A percentile compares a stretch with the other conserved stretches of the same genome.
Evolutionary conservation across 1,140 invertebrate genomes (phyloP).

Genomic region (Diabrotica virgifera): DNA sequence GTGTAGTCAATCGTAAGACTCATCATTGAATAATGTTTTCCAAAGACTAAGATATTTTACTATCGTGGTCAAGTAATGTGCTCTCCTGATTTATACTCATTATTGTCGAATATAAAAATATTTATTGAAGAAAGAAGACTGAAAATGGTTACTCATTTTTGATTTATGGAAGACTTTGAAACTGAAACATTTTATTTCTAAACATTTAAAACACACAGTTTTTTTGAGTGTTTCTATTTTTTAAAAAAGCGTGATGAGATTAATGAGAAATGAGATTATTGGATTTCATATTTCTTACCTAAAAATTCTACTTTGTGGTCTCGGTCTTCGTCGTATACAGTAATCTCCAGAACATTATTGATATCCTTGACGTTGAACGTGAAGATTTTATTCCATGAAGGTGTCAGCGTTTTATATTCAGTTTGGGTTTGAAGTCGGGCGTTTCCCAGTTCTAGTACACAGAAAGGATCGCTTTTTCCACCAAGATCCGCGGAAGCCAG

Average conservation of each 20-base stretch:
- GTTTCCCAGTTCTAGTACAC: conserved; percentile 94
- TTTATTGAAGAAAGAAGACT: too few relatives aligned
- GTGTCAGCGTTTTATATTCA: conserved; percentile 95
- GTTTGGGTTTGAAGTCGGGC: conserved; percentile 95
- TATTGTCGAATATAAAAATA: too few relatives aligned
- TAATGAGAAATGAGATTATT: not conserved
- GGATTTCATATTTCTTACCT: conserved; percentile 51
- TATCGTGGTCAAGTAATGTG: too few relatives aligned
- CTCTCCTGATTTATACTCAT: too few relatives aligned
- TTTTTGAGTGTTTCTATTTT: not conserved
- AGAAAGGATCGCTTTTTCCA: conserved; percentile 96
- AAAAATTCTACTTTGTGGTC: conserved; percentile 98
- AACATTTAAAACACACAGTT: too few relatives aligned
- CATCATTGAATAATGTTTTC: too few relatives aligned
- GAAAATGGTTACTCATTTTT: too few relatives aligned
- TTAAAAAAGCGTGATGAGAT: too few relatives aligned
- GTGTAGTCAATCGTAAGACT: too few relatives aligned
- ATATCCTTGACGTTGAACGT: conserved; percentile 98
- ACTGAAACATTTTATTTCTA: too few relatives aligned
- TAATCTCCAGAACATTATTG: conserved; percentile 93
- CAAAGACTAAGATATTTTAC: too few relatives aligned
- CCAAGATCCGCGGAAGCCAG: conserved; percentile 87
- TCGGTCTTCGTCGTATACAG: conserved; percentile 96
- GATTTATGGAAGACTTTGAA: too few relatives aligned
- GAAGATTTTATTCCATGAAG: conserved; percentile 98